Percentiles rank a stretch among this genome's conserved stretches.
Conservation (phyloP, 2,888 invertebrate species). For the Epistrophella euchroma region DNA sequence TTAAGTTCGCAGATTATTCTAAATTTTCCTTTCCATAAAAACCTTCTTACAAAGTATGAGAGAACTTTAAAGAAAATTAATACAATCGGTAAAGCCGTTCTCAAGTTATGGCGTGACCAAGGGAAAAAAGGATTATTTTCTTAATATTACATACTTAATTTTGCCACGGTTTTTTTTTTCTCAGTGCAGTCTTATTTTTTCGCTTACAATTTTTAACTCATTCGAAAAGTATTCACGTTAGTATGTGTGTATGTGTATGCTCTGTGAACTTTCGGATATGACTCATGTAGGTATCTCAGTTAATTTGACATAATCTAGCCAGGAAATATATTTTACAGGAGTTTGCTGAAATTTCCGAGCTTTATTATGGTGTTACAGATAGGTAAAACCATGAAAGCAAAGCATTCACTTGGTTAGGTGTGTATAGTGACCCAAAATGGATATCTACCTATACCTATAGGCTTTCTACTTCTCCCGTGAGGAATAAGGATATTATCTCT, state of each 20-base stretch:
- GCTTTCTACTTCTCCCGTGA: constrained; percentile 4
- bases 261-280: constrained; percentile 62
- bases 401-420: constrained; percentile 29
- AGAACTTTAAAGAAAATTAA: no score
- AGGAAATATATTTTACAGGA: constrained; percentile 67
- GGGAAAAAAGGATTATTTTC: no score
- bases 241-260: not conserved
- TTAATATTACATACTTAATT: no score
- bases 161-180: not conserved
- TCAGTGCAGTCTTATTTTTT: constrained; percentile 7
- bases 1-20: no score
- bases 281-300: constrained; percentile 72
- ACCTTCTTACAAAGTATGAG: no score
- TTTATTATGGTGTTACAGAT: not conserved
- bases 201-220: constrained; percentile 2
- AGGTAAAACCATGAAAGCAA: constrained; percentile 14
- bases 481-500: constrained; percentile 55
- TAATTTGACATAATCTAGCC: constrained; percentile 74
- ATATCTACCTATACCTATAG: not conserved
- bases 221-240: not conserved
- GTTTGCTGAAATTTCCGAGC: constrained; percentile 59
- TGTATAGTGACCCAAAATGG: constrained; percentile 31
- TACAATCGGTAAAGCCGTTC: no score
- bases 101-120: no score
- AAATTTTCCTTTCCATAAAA: no score